A percentile compares a stretch with the other conserved stretches of the same genome.
Evolutionary conservation across 2,888 invertebrate species (phyloP).

Genomic region (Spisula solida): DNA sequence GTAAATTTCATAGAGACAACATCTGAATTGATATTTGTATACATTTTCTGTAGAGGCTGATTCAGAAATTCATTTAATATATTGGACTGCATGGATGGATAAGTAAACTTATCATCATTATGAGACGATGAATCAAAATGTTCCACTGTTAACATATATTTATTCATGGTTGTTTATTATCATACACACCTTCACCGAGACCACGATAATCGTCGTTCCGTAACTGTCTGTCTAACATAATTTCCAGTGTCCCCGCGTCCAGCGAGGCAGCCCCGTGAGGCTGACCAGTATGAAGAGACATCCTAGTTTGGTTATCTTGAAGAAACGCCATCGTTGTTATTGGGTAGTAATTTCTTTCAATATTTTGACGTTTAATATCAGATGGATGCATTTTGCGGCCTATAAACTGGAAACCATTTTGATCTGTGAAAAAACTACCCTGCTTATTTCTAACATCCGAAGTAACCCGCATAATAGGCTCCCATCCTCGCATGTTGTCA

Average conservation of each 20-base stretch:
- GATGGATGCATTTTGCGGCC: slow-evolving; percentile 74
- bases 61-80: slow-evolving; percentile 76
- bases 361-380: slow-evolving; percentile 71
- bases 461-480: slow-evolving; percentile 84
- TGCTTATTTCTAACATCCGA: slow-evolving; percentile 77
- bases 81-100: slow-evolving; percentile 77
- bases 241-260: slow-evolving; percentile 83
- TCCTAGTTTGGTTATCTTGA: slow-evolving; percentile 79
- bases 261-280: slow-evolving; percentile 85
- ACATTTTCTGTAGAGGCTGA: slow-evolving; percentile 76
- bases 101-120: slow-evolving; percentile 60
- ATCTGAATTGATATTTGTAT: slow-evolving; percentile 74
- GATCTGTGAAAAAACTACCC: slow-evolving; percentile 84
- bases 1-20: slow-evolving; percentile 70
- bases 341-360: slow-evolving; percentile 86
- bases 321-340: slow-evolving; percentile 84
- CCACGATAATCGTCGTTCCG: slow-evolving; percentile 85
- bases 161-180: slow-evolving; percentile 81
- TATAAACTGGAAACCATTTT: slow-evolving; percentile 85
- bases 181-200: slow-evolving; percentile 83
- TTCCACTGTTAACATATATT: slow-evolving; percentile 83
- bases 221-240: slow-evolving; percentile 86
- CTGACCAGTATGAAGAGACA: slow-evolving; percentile 85
- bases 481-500: slow-evolving; percentile 79
- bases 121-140: slow-evolving; percentile 27